Evolutionary conservation across 2,888 invertebrate species (phyloP).

Genomic region (Eretmocerus hayati): DNA sequence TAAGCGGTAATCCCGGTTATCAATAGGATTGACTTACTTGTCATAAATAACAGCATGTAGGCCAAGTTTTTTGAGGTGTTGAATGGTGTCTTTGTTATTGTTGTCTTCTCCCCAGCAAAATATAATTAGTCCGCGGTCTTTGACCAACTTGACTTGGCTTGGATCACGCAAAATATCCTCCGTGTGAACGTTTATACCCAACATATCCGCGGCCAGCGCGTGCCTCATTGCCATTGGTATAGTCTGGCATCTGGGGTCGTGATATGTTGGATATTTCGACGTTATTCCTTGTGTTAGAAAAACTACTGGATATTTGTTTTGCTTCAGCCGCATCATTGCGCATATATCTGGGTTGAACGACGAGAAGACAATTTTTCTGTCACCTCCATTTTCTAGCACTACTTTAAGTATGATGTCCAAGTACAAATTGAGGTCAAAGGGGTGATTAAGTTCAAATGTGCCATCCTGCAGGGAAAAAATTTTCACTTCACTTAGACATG

Average conservation of each 20-base stretch:
- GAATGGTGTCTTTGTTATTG: constrained; percentile 79
- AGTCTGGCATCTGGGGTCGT: constrained; percentile 75
- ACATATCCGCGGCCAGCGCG: constrained; percentile 72
- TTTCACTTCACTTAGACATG: background rate
- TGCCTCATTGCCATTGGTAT: constrained; percentile 77
- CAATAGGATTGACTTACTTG: constrained; percentile 63
- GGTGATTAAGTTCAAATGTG: constrained; percentile 78
- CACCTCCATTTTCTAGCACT: constrained; percentile 70
- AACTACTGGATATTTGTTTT: constrained; percentile 94
- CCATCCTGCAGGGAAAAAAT: constrained; percentile 56
- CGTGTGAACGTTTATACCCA: constrained; percentile 88
- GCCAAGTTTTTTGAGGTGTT: constrained; percentile 78
- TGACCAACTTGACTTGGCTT: constrained; percentile 70
- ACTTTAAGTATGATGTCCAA: constrained; percentile 82
- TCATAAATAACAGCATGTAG: constrained; percentile 96
- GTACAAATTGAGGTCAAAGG: constrained; percentile 87
- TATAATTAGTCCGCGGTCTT: constrained; percentile 73
- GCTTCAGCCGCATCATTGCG: constrained; percentile 86
- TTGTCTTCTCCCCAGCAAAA: constrained; percentile 98
- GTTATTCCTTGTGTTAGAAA: constrained; percentile 81
- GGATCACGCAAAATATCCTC: constrained; percentile 85
- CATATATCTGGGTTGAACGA: constrained; percentile 96
- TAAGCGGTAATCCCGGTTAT: too few relatives aligned
- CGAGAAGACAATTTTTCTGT: constrained; percentile 83
- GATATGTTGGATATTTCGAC: constrained; percentile 67